phyloP scores from a whole-genome alignment of 2,888 invertebrate genomes.

The Trissoscelio sp. region DNA sequence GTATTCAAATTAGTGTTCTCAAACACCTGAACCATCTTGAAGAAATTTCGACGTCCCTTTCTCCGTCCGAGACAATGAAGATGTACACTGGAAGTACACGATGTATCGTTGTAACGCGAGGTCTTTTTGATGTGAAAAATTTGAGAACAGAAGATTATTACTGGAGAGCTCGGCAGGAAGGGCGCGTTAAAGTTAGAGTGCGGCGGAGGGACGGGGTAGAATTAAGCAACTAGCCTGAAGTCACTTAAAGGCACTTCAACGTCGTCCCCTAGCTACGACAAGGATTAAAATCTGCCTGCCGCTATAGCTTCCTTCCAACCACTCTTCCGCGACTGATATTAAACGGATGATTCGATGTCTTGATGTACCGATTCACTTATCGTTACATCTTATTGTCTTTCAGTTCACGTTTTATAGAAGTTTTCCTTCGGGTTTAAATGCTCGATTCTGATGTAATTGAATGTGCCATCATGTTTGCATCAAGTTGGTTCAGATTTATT shows the following conservation, averaged over 20 bases:
- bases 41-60: conserved; percentile 41
- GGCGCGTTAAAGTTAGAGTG: conserved; percentile 71
- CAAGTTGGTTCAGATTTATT: no score
- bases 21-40: conserved; percentile 26
- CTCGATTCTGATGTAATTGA: conserved; percentile 20
- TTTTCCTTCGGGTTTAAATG: conserved; percentile 5
- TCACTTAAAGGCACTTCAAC: conserved; percentile 83
- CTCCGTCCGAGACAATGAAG: conserved; percentile 51
- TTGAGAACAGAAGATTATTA: conserved; percentile 79
- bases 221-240: conserved; percentile 83
- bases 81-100: conserved; percentile 37
- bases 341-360: conserved; percentile 80
- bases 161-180: conserved; percentile 73
- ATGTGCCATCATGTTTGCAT: conserved; percentile 11
- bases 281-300: conserved; percentile 83
- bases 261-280: conserved; percentile 79
- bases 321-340: conserved; percentile 74
- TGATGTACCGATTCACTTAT: conserved; percentile 68
- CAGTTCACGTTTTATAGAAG: conserved; percentile 12
- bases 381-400: conserved; percentile 56
- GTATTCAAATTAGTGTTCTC: conserved; percentile 18
- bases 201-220: conserved; percentile 74
- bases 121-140: conserved; percentile 74
- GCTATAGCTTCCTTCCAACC: conserved; percentile 75
- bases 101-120: conserved; percentile 51